phyloP scores from a whole-genome alignment of 2,113 vertebrate genomes.

The Aphyosemion australe region DNA sequence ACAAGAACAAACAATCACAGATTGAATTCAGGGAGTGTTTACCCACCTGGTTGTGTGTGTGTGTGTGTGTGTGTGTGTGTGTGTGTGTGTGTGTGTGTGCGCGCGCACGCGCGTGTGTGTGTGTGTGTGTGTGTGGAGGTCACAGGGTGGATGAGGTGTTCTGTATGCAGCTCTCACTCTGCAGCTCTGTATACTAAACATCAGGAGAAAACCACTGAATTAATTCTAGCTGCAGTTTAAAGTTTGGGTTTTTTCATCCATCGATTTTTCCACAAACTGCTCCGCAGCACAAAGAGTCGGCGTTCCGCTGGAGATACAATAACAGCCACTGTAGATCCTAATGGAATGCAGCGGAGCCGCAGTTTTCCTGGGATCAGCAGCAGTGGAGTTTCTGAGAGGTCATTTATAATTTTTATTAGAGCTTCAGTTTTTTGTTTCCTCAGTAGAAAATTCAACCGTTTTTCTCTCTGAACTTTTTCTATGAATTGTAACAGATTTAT shows the following conservation, averaged over 20 bases:
- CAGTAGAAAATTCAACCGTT: too few relatives aligned
- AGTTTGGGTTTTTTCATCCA: constrained; percentile 33
- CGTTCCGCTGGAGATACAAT: constrained; percentile 6
- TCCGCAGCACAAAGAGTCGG: background rate
- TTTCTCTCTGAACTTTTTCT: too few relatives aligned
- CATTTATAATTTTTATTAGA: too few relatives aligned
- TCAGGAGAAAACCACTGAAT: constrained; percentile 32
- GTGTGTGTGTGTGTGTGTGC: constrained; percentile 16
- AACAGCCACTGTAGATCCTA: background rate
- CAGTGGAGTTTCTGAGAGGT: too few relatives aligned
- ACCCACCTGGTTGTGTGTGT: constrained; percentile 25
- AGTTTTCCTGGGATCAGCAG: too few relatives aligned
- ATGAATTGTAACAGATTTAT: too few relatives aligned
- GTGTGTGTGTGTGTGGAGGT: constrained; percentile 24
- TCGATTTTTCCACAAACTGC: constrained; percentile 10
- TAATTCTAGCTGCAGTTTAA: constrained; percentile 39
- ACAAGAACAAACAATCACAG: constrained; percentile 61
- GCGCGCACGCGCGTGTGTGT: too few relatives aligned
- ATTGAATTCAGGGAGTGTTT: constrained; percentile 60
- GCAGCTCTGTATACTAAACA: constrained; percentile 36
- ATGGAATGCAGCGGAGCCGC: constrained; percentile 7
- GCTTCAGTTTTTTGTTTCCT: too few relatives aligned
- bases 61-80: constrained; percentile 22
- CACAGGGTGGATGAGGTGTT: constrained; percentile 40
- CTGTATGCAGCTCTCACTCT: constrained; percentile 48